phyloP scores from a whole-genome alignment of 2,888 invertebrate species.

The Drosophila subquinaria region DNA sequence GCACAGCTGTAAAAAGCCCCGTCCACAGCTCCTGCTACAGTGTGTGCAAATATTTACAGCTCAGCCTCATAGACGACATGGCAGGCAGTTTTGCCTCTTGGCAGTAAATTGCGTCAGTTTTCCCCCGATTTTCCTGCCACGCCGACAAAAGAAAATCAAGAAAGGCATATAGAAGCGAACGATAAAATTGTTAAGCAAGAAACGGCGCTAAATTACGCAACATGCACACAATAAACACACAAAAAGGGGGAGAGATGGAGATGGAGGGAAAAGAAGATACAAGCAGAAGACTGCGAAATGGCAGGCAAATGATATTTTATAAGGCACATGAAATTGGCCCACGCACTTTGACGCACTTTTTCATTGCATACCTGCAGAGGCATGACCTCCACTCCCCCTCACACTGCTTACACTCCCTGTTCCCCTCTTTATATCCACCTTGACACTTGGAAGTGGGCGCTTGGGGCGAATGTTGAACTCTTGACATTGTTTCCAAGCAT shows the following conservation, averaged over 20 bases:
- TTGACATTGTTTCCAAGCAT: slow-evolving; percentile 71
- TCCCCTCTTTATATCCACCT: slow-evolving; percentile 21
- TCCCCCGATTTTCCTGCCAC: neutral
- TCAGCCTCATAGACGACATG: slow-evolving; percentile 29
- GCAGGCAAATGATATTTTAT: slow-evolving; percentile 56
- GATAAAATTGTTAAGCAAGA: slow-evolving; percentile 77
- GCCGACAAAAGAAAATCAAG: neutral
- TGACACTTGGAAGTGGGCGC: slow-evolving; percentile 55
- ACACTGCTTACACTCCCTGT: neutral
- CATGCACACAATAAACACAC: slow-evolving; percentile 46
- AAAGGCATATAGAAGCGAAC: slow-evolving; percentile 43
- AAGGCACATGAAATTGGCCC: slow-evolving; percentile 39
- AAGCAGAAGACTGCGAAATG: slow-evolving; percentile 18
- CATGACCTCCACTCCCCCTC: neutral
- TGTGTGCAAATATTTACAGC: slow-evolving; percentile 63
- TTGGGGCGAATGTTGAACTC: slow-evolving; percentile 69
- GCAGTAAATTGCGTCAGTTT: slow-evolving; percentile 57
- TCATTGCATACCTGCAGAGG: slow-evolving; percentile 78
- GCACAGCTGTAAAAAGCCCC: slow-evolving; percentile 56
- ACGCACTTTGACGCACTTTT: slow-evolving; percentile 61
- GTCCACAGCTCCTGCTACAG: slow-evolving; percentile 6
- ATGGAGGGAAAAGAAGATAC: neutral
- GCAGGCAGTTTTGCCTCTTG: slow-evolving; percentile 42
- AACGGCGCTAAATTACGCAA: slow-evolving; percentile 71
- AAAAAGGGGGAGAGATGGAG: neutral